Conservation (phyloP, 1,140 invertebrate genomes). For the Drosophila insularis region DNA sequence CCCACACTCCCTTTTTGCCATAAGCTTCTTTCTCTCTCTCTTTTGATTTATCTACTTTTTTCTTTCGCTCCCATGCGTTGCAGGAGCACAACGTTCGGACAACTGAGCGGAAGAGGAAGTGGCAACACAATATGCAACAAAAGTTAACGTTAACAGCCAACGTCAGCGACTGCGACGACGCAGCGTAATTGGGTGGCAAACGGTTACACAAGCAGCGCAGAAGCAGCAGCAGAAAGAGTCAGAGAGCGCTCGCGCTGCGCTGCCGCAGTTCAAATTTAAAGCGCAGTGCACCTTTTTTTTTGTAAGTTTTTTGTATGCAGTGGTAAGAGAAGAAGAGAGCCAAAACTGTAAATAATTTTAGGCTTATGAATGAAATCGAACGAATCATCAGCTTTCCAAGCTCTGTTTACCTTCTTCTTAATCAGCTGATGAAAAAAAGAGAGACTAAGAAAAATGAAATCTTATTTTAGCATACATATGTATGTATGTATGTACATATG, state of each 20-base stretch:
- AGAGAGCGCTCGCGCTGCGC: constrained; percentile 36
- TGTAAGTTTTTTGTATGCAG: background rate
- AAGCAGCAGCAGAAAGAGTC: constrained; percentile 33
- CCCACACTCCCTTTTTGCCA: background rate
- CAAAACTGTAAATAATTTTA: constrained; percentile 12
- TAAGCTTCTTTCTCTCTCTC: constrained; percentile 35
- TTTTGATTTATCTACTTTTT: constrained; percentile 23
- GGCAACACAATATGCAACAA: constrained; percentile 76
- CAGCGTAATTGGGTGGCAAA: constrained; percentile 70
- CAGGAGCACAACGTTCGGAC: constrained; percentile 14
- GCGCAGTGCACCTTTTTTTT: constrained; percentile 20
- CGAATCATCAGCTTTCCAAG: constrained; percentile 34
- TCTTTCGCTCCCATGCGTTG: constrained; percentile 20
- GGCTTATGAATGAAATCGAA: constrained; percentile 16
- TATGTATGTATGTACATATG: too few relatives aligned
- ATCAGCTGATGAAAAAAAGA: constrained; percentile 3
- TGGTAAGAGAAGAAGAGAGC: constrained; percentile 10
- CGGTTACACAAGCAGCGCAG: constrained; percentile 64
- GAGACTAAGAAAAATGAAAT: background rate
- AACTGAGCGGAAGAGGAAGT: constrained; percentile 75
- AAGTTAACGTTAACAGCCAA: background rate
- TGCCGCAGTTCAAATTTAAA: constrained; percentile 16
- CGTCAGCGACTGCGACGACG: constrained; percentile 61
- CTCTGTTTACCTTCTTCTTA: constrained; percentile 33
- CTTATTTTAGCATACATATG: background rate